Evolutionary conservation across 2,113 vertebrate genomes (phyloP).

Genomic region (Menura novaehollandiae): DNA sequence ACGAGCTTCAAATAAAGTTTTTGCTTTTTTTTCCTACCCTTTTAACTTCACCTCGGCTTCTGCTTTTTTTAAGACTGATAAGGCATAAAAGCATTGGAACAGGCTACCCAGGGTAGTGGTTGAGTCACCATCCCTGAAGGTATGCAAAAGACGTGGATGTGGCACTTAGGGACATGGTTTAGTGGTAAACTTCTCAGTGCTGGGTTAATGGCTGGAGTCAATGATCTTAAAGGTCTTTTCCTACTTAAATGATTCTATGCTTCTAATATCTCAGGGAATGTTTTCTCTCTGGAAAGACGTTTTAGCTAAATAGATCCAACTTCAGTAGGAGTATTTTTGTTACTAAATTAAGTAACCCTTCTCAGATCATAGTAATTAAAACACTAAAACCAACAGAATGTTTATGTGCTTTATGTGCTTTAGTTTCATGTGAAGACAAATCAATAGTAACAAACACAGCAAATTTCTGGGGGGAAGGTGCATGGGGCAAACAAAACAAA

Average conservation of each 20-base stretch:
- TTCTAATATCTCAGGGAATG: neutral
- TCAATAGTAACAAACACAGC: neutral
- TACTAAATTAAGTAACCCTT: neutral
- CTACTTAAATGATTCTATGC: neutral
- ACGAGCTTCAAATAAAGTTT: too few species aligned
- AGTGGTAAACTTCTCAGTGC: neutral
- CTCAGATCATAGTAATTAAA: neutral
- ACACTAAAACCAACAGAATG: neutral
- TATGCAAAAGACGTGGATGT: neutral
- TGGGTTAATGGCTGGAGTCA: neutral
- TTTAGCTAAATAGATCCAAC: neutral
- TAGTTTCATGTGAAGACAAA: neutral
- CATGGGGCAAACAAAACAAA: neutral
- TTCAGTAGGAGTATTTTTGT: neutral
- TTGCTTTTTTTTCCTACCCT: too few species aligned
- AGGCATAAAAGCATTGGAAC: neutral
- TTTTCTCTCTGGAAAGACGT: neutral
- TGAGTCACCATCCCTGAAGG: neutral
- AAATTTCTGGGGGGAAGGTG: fast-evolving
- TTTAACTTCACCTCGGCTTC: too few species aligned
- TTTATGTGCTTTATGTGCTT: neutral
- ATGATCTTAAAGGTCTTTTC: neutral
- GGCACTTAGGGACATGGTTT: neutral
- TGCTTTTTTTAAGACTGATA: too few species aligned
- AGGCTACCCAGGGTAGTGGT: neutral